Conservation (phyloP, 1,140 invertebrate genomes). For the Drosophila paulistorum region DNA sequence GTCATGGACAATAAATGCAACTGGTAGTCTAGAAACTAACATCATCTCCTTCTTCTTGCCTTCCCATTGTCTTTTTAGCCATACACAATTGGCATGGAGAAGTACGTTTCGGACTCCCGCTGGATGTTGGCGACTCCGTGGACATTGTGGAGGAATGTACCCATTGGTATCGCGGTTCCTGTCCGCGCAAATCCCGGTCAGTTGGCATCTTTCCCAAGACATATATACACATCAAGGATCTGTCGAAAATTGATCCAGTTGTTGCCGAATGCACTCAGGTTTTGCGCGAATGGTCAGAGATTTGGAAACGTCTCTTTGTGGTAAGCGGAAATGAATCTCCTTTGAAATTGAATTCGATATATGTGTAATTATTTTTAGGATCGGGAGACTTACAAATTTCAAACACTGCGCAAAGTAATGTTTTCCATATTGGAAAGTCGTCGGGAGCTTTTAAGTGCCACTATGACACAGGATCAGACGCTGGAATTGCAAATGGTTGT, state of each 20-base stretch:
- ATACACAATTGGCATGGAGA: conserved; percentile 95
- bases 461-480: conserved; percentile 94
- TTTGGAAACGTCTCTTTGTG: conserved; percentile 96
- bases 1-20: conserved; percentile 68
- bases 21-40: conserved; percentile 50
- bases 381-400: conserved; percentile 91
- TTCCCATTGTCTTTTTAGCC: conserved; percentile 84
- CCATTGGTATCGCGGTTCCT: conserved; percentile 94
- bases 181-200: conserved; percentile 89
- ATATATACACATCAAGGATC: conserved; percentile 89
- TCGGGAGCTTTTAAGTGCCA: conserved; percentile 91
- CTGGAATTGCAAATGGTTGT: conserved; percentile 93
- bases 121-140: conserved; percentile 95
- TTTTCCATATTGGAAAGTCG: conserved; percentile 93
- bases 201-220: conserved; percentile 93
- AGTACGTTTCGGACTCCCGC: conserved; percentile 89
- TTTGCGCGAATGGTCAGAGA: conserved; percentile 94
- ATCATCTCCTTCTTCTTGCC: conserved; percentile 13
- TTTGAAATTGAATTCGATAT: neutral
- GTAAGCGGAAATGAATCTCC: conserved; percentile 83
- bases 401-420: conserved; percentile 93
- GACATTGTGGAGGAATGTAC: conserved; percentile 95
- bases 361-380: conserved; percentile 85
- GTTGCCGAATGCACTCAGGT: conserved; percentile 95
- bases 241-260: conserved; percentile 94